phyloP scores from a whole-genome alignment of 1,140 invertebrate genomes.

The Drosophila albomicans region DNA sequence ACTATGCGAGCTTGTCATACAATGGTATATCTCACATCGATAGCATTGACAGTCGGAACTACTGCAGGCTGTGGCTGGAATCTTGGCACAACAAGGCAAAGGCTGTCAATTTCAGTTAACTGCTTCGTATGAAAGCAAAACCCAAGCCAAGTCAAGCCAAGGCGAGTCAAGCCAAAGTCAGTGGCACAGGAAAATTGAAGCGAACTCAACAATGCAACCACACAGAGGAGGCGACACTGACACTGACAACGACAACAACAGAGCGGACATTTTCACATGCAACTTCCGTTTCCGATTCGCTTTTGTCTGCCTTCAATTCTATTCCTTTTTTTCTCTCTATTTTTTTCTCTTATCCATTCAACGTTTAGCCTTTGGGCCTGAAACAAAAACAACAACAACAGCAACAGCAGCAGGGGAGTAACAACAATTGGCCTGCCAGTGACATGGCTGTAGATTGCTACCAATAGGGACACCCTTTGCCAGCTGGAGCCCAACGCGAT shows the following conservation, averaged over 20 bases:
- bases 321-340: slow-evolving; percentile 7
- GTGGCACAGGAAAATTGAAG: slow-evolving; percentile 39
- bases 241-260: slow-evolving; percentile 40
- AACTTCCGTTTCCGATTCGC: slow-evolving; percentile 78
- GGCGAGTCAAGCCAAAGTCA: slow-evolving; percentile 20
- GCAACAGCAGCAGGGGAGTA: background rate
- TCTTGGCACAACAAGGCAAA: slow-evolving; percentile 73
- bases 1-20: slow-evolving; percentile 54
- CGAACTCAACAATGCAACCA: slow-evolving; percentile 46
- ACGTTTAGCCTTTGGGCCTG: slow-evolving; percentile 54
- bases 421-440: slow-evolving; percentile 51
- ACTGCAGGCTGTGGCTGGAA: background rate
- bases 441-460: slow-evolving; percentile 71
- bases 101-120: slow-evolving; percentile 78
- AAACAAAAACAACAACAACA: slow-evolving; percentile 21
- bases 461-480: slow-evolving; percentile 30
- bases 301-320: slow-evolving; percentile 54
- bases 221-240: slow-evolving; percentile 17
- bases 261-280: slow-evolving; percentile 67
- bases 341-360: slow-evolving; percentile 26
- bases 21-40: slow-evolving; percentile 71
- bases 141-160: slow-evolving; percentile 9
- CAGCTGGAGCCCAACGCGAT: slow-evolving; percentile 38
- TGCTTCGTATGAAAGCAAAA: slow-evolving; percentile 35
- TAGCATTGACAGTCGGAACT: slow-evolving; percentile 18